These are phyloP conservation scores for Lutjanus erythropterus DNA, from an alignment of 2,113 vertebrate genomes.

Conservation along the genomic window DNA sequence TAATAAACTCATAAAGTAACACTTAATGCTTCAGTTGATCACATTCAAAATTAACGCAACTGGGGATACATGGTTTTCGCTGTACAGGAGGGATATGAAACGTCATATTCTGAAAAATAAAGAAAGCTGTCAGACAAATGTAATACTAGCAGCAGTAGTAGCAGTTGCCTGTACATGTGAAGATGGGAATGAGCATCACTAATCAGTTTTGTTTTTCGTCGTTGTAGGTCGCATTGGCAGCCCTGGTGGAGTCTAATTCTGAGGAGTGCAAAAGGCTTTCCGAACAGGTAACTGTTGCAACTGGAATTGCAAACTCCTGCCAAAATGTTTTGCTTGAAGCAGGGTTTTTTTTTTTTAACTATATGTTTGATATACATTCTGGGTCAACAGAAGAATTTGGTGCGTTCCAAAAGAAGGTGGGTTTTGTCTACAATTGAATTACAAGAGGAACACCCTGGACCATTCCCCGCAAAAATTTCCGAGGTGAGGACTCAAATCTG, in stretches of 20 bases:
- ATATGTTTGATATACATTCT: not conserved
- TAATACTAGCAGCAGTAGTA: too few species aligned
- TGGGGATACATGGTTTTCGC: too few species aligned
- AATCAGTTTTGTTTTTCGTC: not conserved
- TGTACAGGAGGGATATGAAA: too few species aligned
- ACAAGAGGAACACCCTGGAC: slow-evolving; percentile 84
- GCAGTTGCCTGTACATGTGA: not conserved
- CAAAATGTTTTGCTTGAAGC: not conserved
- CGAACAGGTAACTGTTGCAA: slow-evolving; percentile 69
- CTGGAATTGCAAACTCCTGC: not conserved
- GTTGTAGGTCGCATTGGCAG: slow-evolving; percentile 52
- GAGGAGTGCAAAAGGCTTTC: not conserved
- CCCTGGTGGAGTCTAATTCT: slow-evolving; percentile 10
- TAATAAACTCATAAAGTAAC: too few species aligned
- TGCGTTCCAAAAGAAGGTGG: slow-evolving; percentile 87
- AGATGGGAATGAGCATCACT: not conserved
- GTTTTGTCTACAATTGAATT: slow-evolving; percentile 87
- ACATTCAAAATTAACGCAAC: too few species aligned
- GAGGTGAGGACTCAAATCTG: slow-evolving; percentile 59
- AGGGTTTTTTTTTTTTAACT: not conserved
- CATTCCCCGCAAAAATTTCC: slow-evolving; percentile 81
- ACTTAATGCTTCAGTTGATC: too few species aligned
- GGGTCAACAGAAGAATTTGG: slow-evolving; percentile 73
- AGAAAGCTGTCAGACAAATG: too few species aligned
- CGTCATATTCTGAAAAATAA: too few species aligned